A percentile compares a stretch with the other conserved stretches of the same genome.
These are phyloP conservation scores for Pluvialis apricaria DNA, from an alignment of 2,113 vertebrate species.

Conservation along the genomic window DNA sequence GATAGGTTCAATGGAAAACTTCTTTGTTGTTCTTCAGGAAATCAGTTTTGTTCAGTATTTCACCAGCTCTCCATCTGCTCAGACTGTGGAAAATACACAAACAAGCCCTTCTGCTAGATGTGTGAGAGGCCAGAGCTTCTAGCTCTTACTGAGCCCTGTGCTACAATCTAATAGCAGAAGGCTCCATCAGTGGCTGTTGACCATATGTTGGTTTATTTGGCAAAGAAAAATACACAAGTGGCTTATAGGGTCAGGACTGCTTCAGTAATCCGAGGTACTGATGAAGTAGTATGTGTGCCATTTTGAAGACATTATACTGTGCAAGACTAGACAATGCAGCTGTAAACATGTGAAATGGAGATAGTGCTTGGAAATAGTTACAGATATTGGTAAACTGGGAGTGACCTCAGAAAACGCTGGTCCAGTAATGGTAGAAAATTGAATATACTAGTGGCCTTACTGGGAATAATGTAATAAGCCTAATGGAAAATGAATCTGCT, in stretches of 20 bases:
- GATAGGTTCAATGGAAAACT: not conserved
- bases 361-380: not conserved
- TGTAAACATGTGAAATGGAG: not conserved
- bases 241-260: not conserved
- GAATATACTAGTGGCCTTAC: constrained; percentile 3
- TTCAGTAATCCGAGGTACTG: not conserved
- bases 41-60: not conserved
- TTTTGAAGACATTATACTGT: not conserved
- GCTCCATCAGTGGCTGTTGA: not conserved
- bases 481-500: constrained; percentile 25
- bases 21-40: not conserved
- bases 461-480: constrained; percentile 31
- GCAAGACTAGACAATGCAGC: not conserved
- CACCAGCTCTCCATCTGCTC: not conserved
- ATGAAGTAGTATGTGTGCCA: not conserved
- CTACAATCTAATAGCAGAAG: not conserved
- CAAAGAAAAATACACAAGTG: not conserved
- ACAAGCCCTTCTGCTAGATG: not conserved
- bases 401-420: not conserved
- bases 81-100: not conserved
- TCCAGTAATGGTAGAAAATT: not conserved
- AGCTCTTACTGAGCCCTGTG: not conserved
- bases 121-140: not conserved
- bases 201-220: not conserved
- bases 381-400: not conserved